Evolutionary conservation across 2,888 invertebrate species (phyloP).

Genomic region (Hypsopygia costalis): DNA sequence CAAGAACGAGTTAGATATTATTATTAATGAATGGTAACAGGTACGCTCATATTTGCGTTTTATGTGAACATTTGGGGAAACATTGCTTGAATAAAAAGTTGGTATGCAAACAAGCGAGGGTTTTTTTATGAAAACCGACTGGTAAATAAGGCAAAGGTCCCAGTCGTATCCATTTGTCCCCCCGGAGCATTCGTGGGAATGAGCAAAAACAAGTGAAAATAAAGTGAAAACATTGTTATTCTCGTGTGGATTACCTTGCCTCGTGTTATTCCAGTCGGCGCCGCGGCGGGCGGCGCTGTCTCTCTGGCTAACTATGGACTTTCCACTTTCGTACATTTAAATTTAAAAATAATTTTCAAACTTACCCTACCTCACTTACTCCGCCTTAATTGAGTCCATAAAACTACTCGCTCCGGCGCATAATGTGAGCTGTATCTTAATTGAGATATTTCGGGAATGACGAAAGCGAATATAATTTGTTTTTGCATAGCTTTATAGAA

Average conservation of each 20-base stretch:
- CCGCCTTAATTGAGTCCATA: slow-evolving; percentile 45
- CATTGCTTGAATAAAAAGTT: slow-evolving; percentile 27
- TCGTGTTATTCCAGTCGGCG: slow-evolving; percentile 47
- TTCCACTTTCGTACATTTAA: slow-evolving; percentile 39
- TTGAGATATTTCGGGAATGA: neutral
- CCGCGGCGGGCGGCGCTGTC: too few relatives aligned
- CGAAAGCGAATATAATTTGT: neutral
- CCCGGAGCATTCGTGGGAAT: slow-evolving; percentile 54
- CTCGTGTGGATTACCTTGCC: slow-evolving; percentile 64
- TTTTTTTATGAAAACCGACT: slow-evolving; percentile 42
- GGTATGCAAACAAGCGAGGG: slow-evolving; percentile 24
- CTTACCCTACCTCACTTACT: slow-evolving; percentile 34
- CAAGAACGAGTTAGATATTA: too few relatives aligned
- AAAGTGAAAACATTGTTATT: slow-evolving; percentile 72
- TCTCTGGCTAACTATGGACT: slow-evolving; percentile 43
- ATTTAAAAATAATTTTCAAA: slow-evolving; percentile 46
- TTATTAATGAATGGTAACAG: neutral
- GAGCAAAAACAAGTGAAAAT: slow-evolving; percentile 69
- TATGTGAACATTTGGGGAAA: slow-evolving; percentile 1
- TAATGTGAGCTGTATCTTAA: neutral
- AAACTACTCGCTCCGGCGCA: slow-evolving; percentile 20
- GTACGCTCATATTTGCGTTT: neutral
- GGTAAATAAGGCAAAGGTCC: slow-evolving; percentile 57
- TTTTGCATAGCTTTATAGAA: neutral
- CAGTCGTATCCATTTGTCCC: slow-evolving; percentile 55